Percentiles rank a stretch among this genome's conserved stretches.
Conservation (phyloP, 2,888 invertebrate species). For the Autographa pulchrina region DNA sequence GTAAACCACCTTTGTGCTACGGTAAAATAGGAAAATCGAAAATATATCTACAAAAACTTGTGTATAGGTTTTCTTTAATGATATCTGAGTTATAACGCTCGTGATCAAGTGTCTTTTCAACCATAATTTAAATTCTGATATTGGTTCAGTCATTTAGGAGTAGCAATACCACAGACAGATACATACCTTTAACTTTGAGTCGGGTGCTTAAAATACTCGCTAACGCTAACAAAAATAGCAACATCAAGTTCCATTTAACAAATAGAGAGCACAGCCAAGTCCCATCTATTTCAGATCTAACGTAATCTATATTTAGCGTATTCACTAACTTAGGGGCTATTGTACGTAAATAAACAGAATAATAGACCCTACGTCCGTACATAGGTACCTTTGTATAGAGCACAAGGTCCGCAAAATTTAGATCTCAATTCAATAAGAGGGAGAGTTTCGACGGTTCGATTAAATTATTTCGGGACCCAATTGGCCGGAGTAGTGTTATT, state of each 20-base stretch:
- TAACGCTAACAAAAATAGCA: background rate
- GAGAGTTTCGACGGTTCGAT: background rate
- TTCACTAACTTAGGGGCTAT: background rate
- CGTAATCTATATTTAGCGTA: background rate
- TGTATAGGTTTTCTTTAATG: no score
- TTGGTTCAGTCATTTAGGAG: no score
- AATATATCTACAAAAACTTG: no score
- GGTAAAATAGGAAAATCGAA: no score
- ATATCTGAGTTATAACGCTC: no score
- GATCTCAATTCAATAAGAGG: background rate
- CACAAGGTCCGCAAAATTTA: background rate
- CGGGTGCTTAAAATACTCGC: no score
- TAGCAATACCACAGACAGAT: no score
- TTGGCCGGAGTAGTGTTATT: background rate
- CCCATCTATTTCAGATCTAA: background rate
- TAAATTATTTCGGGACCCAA: background rate
- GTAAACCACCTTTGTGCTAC: no score
- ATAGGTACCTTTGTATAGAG: background rate
- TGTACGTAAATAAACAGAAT: conserved; percentile 1
- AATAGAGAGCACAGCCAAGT: background rate
- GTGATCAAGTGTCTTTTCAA: no score
- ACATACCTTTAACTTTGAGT: no score
- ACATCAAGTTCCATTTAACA: background rate
- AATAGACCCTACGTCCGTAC: background rate
- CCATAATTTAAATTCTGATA: no score